Percentiles rank a stretch among this genome's conserved stretches.
Conservation (phyloP, 37 sponge, comb jelly and placozoan species). For the Halisarca cf. caerulea region DNA sequence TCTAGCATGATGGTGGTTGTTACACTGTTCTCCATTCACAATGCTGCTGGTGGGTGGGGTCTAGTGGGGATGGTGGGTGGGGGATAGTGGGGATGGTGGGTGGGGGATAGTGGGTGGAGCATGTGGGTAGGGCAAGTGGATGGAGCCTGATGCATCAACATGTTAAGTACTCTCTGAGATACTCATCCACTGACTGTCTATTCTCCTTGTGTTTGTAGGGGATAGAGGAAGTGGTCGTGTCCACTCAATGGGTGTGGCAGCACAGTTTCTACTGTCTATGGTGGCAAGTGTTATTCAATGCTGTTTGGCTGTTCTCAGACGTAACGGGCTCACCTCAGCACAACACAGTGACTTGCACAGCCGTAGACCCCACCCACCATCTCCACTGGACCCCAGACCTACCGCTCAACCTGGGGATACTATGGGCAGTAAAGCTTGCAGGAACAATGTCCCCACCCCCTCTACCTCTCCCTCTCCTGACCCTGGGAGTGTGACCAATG, state of each 20-base stretch:
- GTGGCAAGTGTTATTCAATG: background rate
- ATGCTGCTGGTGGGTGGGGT: conserved; percentile 38
- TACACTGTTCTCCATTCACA: conserved; percentile 66
- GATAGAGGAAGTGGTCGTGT: background rate
- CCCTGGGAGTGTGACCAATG: background rate
- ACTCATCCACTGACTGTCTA: no score
- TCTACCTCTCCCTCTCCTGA: background rate
- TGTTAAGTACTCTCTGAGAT: no score
- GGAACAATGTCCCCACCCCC: background rate
- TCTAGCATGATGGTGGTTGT: conserved; percentile 67
- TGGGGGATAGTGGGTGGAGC: no score
- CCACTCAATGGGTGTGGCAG: background rate
- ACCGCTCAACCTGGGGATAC: no score
- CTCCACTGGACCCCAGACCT: no score
- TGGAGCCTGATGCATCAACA: no score
- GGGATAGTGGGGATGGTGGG: no score
- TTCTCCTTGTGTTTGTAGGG: background rate
- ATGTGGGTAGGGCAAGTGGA: no score
- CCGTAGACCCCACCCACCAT: no score
- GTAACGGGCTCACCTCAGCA: background rate
- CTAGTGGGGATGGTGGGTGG: no score
- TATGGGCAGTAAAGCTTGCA: no score
- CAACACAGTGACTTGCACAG: no score
- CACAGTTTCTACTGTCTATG: background rate
- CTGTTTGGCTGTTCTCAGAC: background rate